Evolutionary conservation across 1,140 invertebrate species (phyloP).

Genomic region (Leptopilina clavipes): DNA sequence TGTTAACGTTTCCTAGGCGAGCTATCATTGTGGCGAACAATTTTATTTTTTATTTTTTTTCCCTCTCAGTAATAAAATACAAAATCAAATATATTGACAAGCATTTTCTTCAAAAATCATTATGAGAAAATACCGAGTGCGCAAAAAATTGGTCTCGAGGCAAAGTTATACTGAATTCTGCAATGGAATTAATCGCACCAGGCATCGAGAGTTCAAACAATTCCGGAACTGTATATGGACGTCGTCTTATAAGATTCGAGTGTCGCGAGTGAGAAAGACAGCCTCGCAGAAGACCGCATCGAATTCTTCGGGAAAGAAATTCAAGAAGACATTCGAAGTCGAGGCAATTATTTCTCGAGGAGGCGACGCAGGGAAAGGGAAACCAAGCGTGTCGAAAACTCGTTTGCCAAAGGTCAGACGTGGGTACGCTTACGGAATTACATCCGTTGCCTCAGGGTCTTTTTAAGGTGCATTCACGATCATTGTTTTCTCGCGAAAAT

Average conservation of each 20-base stretch:
- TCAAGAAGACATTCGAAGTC: constrained; percentile 31
- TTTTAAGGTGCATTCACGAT: constrained; percentile 30
- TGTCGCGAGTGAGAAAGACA: constrained; percentile 9
- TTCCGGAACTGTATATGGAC: background rate
- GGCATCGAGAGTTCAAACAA: background rate
- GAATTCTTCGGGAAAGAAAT: constrained; percentile 30
- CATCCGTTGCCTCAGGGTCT: constrained; percentile 29
- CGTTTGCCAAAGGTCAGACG: constrained; percentile 34
- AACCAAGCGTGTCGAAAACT: constrained; percentile 33
- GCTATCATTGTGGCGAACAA: constrained; percentile 29
- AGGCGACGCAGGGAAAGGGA: constrained; percentile 32
- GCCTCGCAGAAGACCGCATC: background rate
- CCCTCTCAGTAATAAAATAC: too few relatives aligned
- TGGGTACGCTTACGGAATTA: constrained; percentile 33
- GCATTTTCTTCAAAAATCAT: too few relatives aligned
- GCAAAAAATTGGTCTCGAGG: too few relatives aligned
- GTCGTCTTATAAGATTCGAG: background rate
- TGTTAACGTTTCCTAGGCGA: constrained; percentile 6
- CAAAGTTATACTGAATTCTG: background rate
- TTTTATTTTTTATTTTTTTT: background rate
- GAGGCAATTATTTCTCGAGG: constrained; percentile 33
- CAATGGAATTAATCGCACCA: background rate
- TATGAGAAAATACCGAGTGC: too few relatives aligned
- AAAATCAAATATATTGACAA: too few relatives aligned
- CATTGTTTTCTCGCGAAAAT: constrained; percentile 34